Percentiles rank a stretch among this genome's conserved stretches.
These are phyloP conservation scores for Kobus ellipsiprymnus DNA, from an alignment of 2,113 vertebrate species.

Conservation along the genomic window DNA sequence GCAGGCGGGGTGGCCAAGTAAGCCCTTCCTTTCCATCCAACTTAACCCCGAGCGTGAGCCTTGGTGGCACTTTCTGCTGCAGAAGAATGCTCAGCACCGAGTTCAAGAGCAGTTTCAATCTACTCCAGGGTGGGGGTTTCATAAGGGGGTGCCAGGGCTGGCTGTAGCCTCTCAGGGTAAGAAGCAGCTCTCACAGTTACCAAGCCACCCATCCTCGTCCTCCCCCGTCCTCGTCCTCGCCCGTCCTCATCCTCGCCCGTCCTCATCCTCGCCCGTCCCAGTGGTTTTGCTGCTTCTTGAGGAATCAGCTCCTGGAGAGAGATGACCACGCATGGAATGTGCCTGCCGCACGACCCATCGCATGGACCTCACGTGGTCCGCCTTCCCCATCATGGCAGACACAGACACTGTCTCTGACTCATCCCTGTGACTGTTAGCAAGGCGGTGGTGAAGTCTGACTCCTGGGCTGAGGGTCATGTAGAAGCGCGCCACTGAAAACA, in stretches of 20 bases:
- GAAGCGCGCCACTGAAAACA: rapidly evolving
- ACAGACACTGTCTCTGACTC: rapidly evolving
- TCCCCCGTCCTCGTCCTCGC: neutral
- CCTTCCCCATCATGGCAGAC: neutral
- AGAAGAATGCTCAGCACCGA: neutral
- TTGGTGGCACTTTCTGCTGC: neutral
- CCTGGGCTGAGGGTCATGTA: rapidly evolving
- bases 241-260: neutral
- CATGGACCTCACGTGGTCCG: rapidly evolving
- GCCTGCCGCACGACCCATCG: rapidly evolving
- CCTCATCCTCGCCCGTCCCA: rapidly evolving
- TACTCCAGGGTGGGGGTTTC: neutral
- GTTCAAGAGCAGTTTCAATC: neutral
- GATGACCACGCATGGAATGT: rapidly evolving
- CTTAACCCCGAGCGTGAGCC: neutral
- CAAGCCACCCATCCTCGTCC: rapidly evolving
- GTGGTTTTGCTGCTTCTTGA: neutral
- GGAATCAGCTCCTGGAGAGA: neutral
- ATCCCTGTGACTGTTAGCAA: neutral
- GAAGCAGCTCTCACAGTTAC: neutral
- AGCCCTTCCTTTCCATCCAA: neutral
- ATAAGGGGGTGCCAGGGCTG: neutral
- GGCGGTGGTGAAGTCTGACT: too few relatives aligned
- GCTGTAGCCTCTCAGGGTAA: neutral
- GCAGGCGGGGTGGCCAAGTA: neutral